These are phyloP conservation scores for Lycocorax pyrrhopterus DNA, from an alignment of 2,113 vertebrate species.

Conservation along the genomic window DNA sequence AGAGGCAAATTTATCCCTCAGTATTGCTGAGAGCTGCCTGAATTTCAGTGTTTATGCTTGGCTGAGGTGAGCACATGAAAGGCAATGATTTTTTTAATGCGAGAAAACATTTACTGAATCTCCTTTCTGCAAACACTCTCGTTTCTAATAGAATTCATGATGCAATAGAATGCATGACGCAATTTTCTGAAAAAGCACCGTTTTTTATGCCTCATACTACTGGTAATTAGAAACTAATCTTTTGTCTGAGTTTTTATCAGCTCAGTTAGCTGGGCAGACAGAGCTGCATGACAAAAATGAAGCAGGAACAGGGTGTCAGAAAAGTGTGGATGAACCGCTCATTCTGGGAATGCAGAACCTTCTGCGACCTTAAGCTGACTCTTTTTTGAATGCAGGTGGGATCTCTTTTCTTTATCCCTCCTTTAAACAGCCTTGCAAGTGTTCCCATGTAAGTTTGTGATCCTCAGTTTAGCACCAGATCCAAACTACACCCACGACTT, in stretches of 20 bases:
- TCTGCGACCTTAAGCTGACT: background rate
- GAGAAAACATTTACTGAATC: background rate
- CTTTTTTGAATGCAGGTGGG: background rate
- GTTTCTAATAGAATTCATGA: background rate
- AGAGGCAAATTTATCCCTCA: background rate
- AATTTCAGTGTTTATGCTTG: background rate
- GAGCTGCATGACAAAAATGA: background rate
- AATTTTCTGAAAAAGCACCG: background rate
- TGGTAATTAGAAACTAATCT: background rate
- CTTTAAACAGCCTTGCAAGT: background rate
- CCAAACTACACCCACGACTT: background rate
- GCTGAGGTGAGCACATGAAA: background rate
- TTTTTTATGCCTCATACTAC: background rate
- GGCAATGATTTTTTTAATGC: background rate
- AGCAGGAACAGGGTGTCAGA: background rate
- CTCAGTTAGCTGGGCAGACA: background rate
- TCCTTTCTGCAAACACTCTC: background rate
- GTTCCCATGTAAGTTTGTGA: background rate
- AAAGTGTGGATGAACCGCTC: background rate
- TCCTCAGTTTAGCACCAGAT: background rate
- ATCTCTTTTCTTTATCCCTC: background rate
- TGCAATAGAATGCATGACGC: background rate
- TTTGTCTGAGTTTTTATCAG: background rate
- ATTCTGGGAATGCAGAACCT: background rate
- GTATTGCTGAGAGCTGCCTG: background rate